Base-by-base conservation (phyloP, 2,888 invertebrate species). In the Oscheius sp. region DNA sequence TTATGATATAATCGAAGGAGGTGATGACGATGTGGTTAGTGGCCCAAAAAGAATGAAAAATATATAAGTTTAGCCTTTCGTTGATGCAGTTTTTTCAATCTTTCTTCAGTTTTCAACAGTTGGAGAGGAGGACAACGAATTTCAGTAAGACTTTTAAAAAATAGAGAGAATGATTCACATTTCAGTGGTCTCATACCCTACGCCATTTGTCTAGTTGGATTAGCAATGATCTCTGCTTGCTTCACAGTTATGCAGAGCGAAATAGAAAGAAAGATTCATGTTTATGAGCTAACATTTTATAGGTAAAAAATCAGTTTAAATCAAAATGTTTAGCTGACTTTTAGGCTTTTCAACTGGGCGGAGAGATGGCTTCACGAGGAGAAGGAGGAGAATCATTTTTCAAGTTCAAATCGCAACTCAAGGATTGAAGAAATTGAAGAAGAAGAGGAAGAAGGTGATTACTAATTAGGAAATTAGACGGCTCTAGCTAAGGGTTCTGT, bases 1-100 rank as follows among this genome's bases (percentile, higher is more conserved):
- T 55, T 82, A 80, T 63, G 84, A 84, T 65, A 79, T 84, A 29
- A 69, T 82, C 23, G 84, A 84, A 58, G 77, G 78, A 34, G 77
- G 78, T 42, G 73, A 74, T 17, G 84, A 84, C 65, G 82, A 81
- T 50, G 80, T 80, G 72, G 84, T 84, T 39, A 70, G 73, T 39
- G 5, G 10, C 5, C 3, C n/a, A n/a, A n/a, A n/a, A n/a, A n/a
- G n/a, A n/a, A n/a, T n/a, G n/a, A n/a, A n/a, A n/a, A n/a, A n/a
- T n/a, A n/a, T 6, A 48, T 17, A 31, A 23, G 50, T 76, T 58
- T 69, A 84, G 84, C 82, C 83, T n/a, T 84, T 84, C 53, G 65
- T 79, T 42, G 82, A 84, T 70, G 83, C 81, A 23, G 57, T 82
- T 12, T 79, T 84, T 53, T 77, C 78, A 15, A 82, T 84, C 20